A percentile compares a stretch with the other conserved stretches of the same genome.
phyloP scores from a whole-genome alignment of 2,797 vertebrate genomes.

The Gobionotothen gibberifrons region DNA sequence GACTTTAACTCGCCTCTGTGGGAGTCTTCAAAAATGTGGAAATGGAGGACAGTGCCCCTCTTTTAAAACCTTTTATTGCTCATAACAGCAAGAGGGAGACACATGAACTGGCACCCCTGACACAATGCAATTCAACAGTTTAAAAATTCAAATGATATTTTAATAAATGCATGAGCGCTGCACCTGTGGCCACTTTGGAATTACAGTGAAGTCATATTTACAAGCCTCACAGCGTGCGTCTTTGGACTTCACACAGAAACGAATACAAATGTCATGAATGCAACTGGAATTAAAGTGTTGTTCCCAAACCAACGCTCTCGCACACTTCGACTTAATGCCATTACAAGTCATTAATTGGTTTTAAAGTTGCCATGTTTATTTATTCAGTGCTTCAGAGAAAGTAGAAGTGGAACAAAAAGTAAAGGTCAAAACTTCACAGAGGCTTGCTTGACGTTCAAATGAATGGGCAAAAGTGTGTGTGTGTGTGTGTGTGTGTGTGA shows the following conservation, averaged over 20 bases:
- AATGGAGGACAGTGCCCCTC: background rate
- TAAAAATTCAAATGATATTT: slow-evolving; percentile 59
- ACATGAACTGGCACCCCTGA: slow-evolving; percentile 27
- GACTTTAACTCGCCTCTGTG: background rate
- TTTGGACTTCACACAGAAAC: slow-evolving; percentile 45
- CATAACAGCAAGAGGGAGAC: slow-evolving; percentile 20
- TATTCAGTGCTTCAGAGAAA: slow-evolving; percentile 33
- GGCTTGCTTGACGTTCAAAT: slow-evolving; percentile 31
- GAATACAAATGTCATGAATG: slow-evolving; percentile 62
- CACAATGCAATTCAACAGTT: slow-evolving; percentile 53
- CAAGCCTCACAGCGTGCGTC: slow-evolving; percentile 51
- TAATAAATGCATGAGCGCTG: slow-evolving; percentile 73
- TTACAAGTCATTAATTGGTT: slow-evolving; percentile 47
- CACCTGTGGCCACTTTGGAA: slow-evolving; percentile 70
- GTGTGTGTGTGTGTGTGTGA: background rate
- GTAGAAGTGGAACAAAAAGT: slow-evolving; percentile 33
- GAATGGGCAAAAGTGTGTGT: slow-evolving; percentile 8
- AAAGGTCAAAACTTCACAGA: slow-evolving; percentile 44
- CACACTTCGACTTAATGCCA: slow-evolving; percentile 46
- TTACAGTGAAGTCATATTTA: slow-evolving; percentile 56
- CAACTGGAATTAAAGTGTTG: slow-evolving; percentile 39
- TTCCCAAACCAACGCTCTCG: background rate
- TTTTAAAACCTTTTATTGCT: slow-evolving; percentile 26
- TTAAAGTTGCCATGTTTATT: slow-evolving; percentile 35
- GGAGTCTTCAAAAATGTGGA: background rate